phyloP scores from a whole-genome alignment of 1,140 invertebrate genomes.

The Nephotettix cincticeps region DNA sequence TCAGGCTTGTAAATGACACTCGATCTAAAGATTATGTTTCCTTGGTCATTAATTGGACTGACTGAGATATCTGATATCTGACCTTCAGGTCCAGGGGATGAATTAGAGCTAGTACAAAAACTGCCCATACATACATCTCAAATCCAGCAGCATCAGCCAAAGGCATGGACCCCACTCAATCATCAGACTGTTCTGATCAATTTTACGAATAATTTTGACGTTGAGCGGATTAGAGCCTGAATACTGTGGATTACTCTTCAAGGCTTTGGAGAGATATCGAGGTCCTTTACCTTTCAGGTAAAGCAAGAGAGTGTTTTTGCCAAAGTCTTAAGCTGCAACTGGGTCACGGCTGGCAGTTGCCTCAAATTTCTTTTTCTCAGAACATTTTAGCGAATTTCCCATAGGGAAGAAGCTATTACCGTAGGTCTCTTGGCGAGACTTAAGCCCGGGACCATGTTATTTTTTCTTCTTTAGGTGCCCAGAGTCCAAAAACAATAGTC shows the following conservation, averaged over 20 bases:
- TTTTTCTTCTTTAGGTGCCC: no score
- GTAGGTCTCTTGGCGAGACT: no score
- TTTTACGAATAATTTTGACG: not conserved
- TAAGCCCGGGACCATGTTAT: no score
- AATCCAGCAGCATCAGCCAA: not conserved
- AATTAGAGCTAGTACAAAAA: not conserved
- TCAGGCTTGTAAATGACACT: not conserved
- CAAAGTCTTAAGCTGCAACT: not conserved
- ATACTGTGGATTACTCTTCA: not conserved
- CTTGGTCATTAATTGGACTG: not conserved
- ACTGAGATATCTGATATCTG: not conserved
- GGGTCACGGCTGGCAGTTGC: not conserved
- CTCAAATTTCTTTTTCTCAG: not conserved
- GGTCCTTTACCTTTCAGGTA: slow-evolving; percentile 5
- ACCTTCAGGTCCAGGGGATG: not conserved
- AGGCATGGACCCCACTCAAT: not conserved
- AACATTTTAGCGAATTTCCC: no score
- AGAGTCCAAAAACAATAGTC: no score
- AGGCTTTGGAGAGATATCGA: not conserved
- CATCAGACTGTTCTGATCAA: not conserved
- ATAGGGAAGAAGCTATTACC: no score
- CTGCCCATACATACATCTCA: not conserved
- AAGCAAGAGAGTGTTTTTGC: not conserved
- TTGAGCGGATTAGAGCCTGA: not conserved
- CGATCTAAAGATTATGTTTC: not conserved